phyloP scores from a whole-genome alignment of 64 coral and sea anemone genomes.

The Anthopleura sola region DNA sequence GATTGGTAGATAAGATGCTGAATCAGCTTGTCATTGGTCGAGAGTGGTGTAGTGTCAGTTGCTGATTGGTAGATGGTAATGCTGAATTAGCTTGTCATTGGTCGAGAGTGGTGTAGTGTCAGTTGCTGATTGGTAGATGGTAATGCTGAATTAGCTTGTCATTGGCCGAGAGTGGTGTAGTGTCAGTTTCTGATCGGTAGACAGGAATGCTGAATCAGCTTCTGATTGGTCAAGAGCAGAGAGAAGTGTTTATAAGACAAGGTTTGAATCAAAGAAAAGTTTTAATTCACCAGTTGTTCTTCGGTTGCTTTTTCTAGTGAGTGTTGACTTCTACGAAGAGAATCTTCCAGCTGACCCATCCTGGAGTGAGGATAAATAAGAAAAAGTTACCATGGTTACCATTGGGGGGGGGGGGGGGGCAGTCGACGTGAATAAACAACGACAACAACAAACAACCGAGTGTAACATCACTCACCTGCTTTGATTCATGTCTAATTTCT shows the following conservation, averaged over 20 bases:
- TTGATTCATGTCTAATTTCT: slow-evolving; percentile 72
- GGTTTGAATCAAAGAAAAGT: background rate
- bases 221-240: background rate
- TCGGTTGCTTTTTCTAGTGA: slow-evolving; percentile 75
- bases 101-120: no score
- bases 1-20: background rate
- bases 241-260: background rate
- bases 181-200: background rate
- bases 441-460: background rate
- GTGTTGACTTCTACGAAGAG: slow-evolving; percentile 64
- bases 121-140: no score
- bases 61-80: no score
- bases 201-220: background rate
- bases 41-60: background rate
- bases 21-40: no score
- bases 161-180: no score
- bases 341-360: slow-evolving; percentile 72
- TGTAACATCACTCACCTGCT: slow-evolving; percentile 21
- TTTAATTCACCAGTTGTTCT: slow-evolving; percentile 60
- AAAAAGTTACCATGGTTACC: no score
- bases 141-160: no score
- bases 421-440: background rate
- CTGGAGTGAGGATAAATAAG: slow-evolving; percentile 21
- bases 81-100: no score
- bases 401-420: no score